Evolutionary conservation across 2,113 vertebrate species (phyloP).

Genomic region (Silurus asotus): DNA sequence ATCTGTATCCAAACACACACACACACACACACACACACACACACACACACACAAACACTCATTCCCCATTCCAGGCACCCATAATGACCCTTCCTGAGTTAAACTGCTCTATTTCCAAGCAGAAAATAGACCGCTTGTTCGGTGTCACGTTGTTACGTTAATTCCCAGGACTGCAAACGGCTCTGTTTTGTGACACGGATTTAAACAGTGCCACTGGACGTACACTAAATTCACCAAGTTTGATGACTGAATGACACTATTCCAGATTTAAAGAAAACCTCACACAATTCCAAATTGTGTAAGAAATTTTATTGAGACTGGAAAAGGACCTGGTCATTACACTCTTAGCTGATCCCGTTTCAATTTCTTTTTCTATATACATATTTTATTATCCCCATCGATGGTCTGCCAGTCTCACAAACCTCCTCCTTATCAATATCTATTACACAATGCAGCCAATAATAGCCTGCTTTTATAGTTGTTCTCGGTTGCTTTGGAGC

Average conservation of each 20-base stretch:
- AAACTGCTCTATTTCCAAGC: constrained; percentile 34
- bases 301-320: neutral
- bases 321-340: neutral
- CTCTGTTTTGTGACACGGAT: constrained; percentile 72
- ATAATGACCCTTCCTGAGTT: constrained; percentile 55
- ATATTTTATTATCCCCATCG: neutral
- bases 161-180: constrained; percentile 55
- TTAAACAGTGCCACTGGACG: constrained; percentile 62
- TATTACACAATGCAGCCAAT: neutral
- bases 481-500: too few species aligned
- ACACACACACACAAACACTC: neutral
- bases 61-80: constrained; percentile 33
- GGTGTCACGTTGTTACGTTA: constrained; percentile 51
- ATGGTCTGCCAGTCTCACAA: neutral
- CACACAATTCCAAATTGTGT: neutral
- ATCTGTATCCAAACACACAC: constrained; percentile 31
- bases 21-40: neutral
- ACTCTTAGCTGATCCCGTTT: neutral
- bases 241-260: constrained; percentile 46
- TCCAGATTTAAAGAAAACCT: constrained; percentile 20
- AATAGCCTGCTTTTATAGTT: neutral
- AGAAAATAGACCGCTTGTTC: constrained; percentile 65
- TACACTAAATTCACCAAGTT: constrained; percentile 67
- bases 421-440: neutral
- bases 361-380: neutral